Evolutionary conservation across 2,113 vertebrate species (phyloP), one percentile per base, ranked within the genome.

Genomic region (Oostethus manadensis): DNA sequence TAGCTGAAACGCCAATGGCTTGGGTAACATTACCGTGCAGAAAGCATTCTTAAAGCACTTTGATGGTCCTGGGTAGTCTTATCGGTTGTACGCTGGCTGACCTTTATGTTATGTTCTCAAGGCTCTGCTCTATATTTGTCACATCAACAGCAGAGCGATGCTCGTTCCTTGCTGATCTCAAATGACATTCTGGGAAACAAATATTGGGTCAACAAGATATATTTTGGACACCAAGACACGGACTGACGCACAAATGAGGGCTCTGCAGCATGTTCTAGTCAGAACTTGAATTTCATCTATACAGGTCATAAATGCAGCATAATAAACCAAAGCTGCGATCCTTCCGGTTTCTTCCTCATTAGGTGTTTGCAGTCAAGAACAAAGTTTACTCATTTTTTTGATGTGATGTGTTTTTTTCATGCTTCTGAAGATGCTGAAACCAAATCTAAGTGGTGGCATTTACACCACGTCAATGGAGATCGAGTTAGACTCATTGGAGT

Each of bases 121-220:
- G 83, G 82, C 71, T 70, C 66, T 61, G 29, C 79, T 87, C 84
- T 87, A 89, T 88, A 87, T 88, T 84, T 85, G 85, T 82, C 81
- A 82, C 82, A 88, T 85, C 84, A 86, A 84, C 83, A 78, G 81
- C 70, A 64, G 58, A 77, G 79, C 48, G 79, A 86, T 87, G 82
- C 70, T 76, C 70, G 86, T 81, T 83, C 85, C 78, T 46, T 72
- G 75, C 74, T 60, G 67, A 65, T 86, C 86, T 87, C 83, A 33
- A 63, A 84, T 87, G 71, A 79, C 84, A 85, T 80, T 81, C 78
- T 85, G 79, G 79, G 80, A 87, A 88, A 77, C 71, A 81, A 68
- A 77, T 76, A 60, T 48, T 67, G 63, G 64, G 81, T 74, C 71
- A 73, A 68, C 74, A 67, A 77, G 83, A 66, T 84, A 64, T 77